Conservation (phyloP, 2,113 vertebrate genomes). For the Pelobates fuscus region DNA sequence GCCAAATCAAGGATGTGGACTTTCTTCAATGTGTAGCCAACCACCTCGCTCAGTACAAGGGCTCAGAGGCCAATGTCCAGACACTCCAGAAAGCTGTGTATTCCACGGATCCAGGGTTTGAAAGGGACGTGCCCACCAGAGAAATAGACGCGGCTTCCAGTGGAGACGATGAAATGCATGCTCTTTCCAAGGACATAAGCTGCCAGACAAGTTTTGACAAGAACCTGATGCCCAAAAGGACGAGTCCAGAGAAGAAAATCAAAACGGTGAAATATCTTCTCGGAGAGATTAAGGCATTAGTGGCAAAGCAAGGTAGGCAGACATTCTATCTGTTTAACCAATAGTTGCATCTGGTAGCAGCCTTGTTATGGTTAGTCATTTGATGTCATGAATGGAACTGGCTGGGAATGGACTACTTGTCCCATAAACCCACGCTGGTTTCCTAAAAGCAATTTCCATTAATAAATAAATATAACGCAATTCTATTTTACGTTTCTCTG, state of each 20-base stretch:
- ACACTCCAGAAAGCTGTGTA: slow-evolving; percentile 29
- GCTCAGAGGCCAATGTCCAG: slow-evolving; percentile 44
- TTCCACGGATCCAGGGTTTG: slow-evolving; percentile 15
- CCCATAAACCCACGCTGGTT: too few relatives aligned
- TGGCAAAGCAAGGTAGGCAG: slow-evolving; percentile 76
- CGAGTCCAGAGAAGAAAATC: slow-evolving; percentile 62
- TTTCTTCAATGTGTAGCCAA: slow-evolving; percentile 64
- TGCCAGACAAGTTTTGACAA: slow-evolving; percentile 60
- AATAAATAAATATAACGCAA: too few relatives aligned
- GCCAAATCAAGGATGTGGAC: slow-evolving; percentile 60
- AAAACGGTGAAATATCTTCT: slow-evolving; percentile 74
- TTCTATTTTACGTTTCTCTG: too few relatives aligned
- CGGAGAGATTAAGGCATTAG: slow-evolving; percentile 77
- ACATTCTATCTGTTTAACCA: too few relatives aligned
- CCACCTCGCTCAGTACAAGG: slow-evolving; percentile 61
- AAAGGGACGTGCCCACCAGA: slow-evolving; percentile 47
- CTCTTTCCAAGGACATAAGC: slow-evolving; percentile 68
- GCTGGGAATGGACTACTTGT: too few relatives aligned
- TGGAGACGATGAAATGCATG: slow-evolving; percentile 61
- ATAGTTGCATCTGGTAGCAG: too few relatives aligned
- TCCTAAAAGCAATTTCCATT: too few relatives aligned
- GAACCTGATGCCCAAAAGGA: slow-evolving; percentile 58
- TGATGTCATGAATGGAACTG: too few relatives aligned
- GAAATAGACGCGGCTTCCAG: slow-evolving; percentile 55
- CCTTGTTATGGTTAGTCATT: too few relatives aligned